Evolutionary conservation across 2,797 vertebrate genomes (phyloP).

Genomic region (Coracias cyanogaster): DNA sequence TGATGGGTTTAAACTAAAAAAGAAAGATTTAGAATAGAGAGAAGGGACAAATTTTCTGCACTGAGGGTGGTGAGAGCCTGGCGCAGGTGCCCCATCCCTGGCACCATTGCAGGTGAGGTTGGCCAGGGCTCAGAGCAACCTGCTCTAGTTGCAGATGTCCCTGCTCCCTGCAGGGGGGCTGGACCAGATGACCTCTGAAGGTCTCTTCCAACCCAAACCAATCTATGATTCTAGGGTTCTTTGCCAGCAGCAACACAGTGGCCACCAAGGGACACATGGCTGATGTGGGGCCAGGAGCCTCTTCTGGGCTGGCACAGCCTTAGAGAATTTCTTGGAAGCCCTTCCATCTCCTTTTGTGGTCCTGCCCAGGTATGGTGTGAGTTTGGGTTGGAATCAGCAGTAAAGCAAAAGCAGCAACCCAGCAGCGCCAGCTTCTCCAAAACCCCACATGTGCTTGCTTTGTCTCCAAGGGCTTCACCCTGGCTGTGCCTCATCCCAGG

Average conservation of each 20-base stretch:
- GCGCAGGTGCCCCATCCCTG: no score
- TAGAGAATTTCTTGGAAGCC: not conserved
- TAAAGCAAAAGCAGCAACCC: not conserved
- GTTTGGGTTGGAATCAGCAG: not conserved
- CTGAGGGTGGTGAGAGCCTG: no score
- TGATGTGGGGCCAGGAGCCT: not conserved
- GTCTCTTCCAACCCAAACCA: no score
- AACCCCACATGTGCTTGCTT: rapidly evolving
- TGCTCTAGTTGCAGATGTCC: no score
- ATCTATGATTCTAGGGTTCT: not conserved
- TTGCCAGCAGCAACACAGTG: not conserved
- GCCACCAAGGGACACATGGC: no score
- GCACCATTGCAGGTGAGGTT: no score
- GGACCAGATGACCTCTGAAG: no score
- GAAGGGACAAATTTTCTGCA: no score
- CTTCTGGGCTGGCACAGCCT: not conserved
- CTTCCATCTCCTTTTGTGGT: not conserved
- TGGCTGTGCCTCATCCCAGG: not conserved
- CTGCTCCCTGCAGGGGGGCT: no score
- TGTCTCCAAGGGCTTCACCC: not conserved
- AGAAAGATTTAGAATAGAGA: no score
- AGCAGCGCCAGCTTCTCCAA: not conserved
- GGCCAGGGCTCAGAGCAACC: no score
- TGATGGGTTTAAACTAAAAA: no score
- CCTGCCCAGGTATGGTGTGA: not conserved